Evolutionary conservation across 2,113 vertebrate genomes (phyloP).

Genomic region (Promerops cafer): DNA sequence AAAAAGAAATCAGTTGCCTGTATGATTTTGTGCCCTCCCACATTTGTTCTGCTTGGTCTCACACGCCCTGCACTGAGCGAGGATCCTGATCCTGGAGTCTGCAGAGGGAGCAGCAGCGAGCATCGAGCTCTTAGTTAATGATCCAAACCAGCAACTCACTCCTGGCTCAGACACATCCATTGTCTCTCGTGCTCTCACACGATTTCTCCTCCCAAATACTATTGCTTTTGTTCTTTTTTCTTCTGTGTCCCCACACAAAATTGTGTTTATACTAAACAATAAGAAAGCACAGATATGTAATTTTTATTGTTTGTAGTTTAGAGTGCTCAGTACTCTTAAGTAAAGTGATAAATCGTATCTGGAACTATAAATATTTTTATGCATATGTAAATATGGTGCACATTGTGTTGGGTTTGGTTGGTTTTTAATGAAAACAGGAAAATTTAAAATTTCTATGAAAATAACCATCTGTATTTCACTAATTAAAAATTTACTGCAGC

Average conservation of each 20-base stretch:
- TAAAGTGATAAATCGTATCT: neutral
- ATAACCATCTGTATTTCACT: neutral
- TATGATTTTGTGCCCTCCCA: neutral
- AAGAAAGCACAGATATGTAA: neutral
- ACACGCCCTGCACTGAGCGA: neutral
- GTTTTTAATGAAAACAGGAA: neutral
- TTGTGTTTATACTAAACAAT: neutral
- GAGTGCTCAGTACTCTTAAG: neutral
- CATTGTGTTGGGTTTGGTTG: neutral
- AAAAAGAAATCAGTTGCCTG: neutral
- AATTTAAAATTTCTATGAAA: neutral
- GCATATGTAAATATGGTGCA: neutral
- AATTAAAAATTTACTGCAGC: neutral
- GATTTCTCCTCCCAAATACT: neutral
- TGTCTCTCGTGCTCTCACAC: neutral
- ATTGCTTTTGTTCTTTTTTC: neutral
- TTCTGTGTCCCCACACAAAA: neutral
- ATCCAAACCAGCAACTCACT: neutral
- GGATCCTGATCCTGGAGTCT: neutral
- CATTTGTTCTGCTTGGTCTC: neutral
- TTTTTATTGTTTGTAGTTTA: neutral
- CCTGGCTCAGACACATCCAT: constrained; percentile 5
- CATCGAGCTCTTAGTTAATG: neutral
- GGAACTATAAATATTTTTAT: neutral
- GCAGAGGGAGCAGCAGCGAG: neutral